Base-by-base conservation (phyloP, 2,113 vertebrate genomes). In the Myotis yumanensis region DNA sequence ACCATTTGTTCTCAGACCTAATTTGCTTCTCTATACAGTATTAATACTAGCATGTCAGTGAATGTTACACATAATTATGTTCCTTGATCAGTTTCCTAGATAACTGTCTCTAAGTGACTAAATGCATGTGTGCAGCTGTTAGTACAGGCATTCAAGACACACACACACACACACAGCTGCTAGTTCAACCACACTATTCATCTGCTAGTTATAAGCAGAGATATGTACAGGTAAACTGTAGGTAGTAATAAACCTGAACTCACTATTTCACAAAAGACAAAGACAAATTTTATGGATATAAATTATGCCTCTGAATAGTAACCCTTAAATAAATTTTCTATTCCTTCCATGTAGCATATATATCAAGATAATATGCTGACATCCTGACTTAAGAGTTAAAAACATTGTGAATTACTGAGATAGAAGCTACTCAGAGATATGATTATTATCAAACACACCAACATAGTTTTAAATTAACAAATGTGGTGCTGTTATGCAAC, bases 71-170 rank as follows among this genome's bases (percentile, higher is more conserved):
- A 82, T 10, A 46, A 37, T 85, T 86, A 54, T 73, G 40, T 62
- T 86, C 28, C 46, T 80, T 93, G 32, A 51, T 84, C 18, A 25
- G 3, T 82, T 91, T 82, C 35, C 20, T 86, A 62, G 14, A 59
- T 86, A 85, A 85, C 48, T 48, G 28, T 81, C 43, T 81, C 5
- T 72, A 68, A 5, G 25, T 82, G 37, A 37, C 62, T 92, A 88
- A 88, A 48, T 84, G 1, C 17, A 82, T 69, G 90, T 77, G 16
- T 88, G 22, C 25, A 90, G 48, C 57, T 93, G 62, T 95, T 96
- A 68, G 18, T 71, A 25, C 2, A 51, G 17, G n/a, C 30, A 57
- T 82, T 8, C 1, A 87, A 69, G 4, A 54, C 10, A 72, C 7
- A 51, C 3, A 62, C 9, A 89, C 5, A 43, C 37, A 62, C 15